Percentiles rank a stretch among this genome's conserved stretches.
These are phyloP conservation scores for Microtus montanus DNA, from an alignment of 2,113 vertebrate genomes.

Conservation along the genomic window DNA sequence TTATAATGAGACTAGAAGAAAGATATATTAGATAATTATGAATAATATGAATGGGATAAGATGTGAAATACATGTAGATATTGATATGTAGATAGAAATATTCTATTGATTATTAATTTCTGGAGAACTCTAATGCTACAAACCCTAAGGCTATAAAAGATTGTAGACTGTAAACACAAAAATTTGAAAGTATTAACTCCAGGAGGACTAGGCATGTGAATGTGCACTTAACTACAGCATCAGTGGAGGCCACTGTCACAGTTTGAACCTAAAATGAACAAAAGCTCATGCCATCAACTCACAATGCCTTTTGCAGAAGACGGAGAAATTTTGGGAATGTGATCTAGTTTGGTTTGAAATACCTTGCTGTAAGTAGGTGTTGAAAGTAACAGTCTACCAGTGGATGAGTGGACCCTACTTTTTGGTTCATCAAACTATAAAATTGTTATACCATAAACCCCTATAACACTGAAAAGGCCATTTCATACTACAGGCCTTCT, in stretches of 20 bases:
- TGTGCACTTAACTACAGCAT: not conserved
- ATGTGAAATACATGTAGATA: not conserved
- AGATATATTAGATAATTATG: not conserved
- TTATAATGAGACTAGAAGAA: not conserved
- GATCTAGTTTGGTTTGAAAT: not conserved
- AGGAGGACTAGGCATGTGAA: not conserved
- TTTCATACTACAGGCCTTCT: not conserved
- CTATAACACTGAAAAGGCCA: not conserved
- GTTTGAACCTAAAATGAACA: not conserved
- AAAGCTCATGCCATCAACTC: not conserved
- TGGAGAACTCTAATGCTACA: rapidly evolving
- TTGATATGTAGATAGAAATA: not conserved
- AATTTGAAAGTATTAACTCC: not conserved
- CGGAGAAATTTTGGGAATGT: not conserved
- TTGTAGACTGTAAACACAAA: not conserved
- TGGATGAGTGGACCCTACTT: too few relatives aligned
- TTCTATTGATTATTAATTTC: not conserved
- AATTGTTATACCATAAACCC: not conserved
- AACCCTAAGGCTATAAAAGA: not conserved
- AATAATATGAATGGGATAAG: not conserved
- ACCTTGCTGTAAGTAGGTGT: not conserved
- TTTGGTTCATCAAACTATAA: not conserved
- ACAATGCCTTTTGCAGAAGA: not conserved
- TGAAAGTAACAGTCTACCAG: not conserved
- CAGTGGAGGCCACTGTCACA: not conserved